These are phyloP conservation scores for Mythimna loreyi DNA, from an alignment of 2,888 invertebrate species.

Conservation along the genomic window DNA sequence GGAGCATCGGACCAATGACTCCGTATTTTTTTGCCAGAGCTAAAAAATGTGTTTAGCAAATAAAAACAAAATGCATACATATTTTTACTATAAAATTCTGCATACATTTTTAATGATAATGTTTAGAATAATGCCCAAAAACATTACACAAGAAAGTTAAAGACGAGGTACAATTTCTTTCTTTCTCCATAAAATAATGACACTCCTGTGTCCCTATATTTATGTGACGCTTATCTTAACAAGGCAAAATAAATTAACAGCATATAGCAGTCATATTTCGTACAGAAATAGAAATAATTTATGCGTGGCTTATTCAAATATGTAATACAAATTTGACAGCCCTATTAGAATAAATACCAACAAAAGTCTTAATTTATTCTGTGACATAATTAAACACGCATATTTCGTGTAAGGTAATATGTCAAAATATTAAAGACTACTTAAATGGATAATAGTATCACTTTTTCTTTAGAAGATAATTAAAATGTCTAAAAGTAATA, in stretches of 20 bases:
- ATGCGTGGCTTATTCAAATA: conserved; percentile 42
- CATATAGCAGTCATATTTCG: conserved; percentile 7
- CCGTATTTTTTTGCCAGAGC: too few species aligned
- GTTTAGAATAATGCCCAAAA: background rate
- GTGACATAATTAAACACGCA: conserved; percentile 24
- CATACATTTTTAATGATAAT: background rate
- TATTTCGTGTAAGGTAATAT: conserved; percentile 7
- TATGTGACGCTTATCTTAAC: background rate
- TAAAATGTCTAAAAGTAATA: background rate
- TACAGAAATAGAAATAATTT: conserved; percentile 25
- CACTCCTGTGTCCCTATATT: background rate
- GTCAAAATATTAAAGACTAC: conserved; percentile 16
- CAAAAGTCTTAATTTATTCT: conserved; percentile 46
- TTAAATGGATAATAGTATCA: background rate
- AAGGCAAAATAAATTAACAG: conserved; percentile 21
- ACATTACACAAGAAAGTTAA: background rate
- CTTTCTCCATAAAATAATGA: background rate
- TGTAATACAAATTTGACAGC: conserved; percentile 39
- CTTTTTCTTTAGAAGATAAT: background rate
- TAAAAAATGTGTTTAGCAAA: too few species aligned
- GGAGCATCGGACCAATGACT: too few species aligned
- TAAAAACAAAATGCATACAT: too few species aligned
- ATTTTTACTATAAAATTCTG: background rate
- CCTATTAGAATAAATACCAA: conserved; percentile 28
- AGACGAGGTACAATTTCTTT: background rate